Conservation (phyloP, 1,140 invertebrate genomes). For the Lepidotrigona ventralis region DNA sequence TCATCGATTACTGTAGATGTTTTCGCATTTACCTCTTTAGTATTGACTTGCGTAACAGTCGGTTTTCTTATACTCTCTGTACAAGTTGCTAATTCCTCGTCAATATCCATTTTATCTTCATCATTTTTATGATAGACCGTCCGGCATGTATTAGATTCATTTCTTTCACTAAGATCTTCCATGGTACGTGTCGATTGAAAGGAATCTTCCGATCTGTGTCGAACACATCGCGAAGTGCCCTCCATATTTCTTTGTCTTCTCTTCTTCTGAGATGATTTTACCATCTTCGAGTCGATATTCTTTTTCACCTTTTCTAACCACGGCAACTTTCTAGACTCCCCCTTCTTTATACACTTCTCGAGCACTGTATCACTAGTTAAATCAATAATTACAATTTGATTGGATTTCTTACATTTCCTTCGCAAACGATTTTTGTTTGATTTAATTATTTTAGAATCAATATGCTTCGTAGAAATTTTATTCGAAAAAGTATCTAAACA, state of each 20-base stretch:
- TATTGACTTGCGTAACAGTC: slow-evolving; percentile 24
- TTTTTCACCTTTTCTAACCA: slow-evolving; percentile 71
- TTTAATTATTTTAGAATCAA: slow-evolving; percentile 48
- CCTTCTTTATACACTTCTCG: slow-evolving; percentile 65
- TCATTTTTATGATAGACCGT: not conserved
- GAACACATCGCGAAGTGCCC: slow-evolving; percentile 5
- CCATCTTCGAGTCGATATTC: slow-evolving; percentile 46
- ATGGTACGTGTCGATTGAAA: not conserved
- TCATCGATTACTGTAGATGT: slow-evolving; percentile 14
- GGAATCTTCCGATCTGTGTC: slow-evolving; percentile 40
- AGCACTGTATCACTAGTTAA: slow-evolving; percentile 68
- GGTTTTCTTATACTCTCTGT: slow-evolving; percentile 22
- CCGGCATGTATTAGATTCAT: slow-evolving; percentile 8
- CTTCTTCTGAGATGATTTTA: slow-evolving; percentile 47
- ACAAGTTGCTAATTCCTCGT: not conserved
- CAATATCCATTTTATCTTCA: slow-evolving; percentile 17
- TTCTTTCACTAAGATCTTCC: slow-evolving; percentile 25
- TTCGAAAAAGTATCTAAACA: slow-evolving; percentile 55
- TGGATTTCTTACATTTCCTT: slow-evolving; percentile 60
- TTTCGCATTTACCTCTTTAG: slow-evolving; percentile 26
- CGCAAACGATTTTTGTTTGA: slow-evolving; percentile 42
- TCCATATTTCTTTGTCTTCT: not conserved
- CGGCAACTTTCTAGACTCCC: slow-evolving; percentile 55
- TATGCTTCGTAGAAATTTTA: slow-evolving; percentile 50
- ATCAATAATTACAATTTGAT: slow-evolving; percentile 72